Evolutionary conservation across 2,797 vertebrate genomes (phyloP).

Genomic region (Phaenicophaeus curvirostris): DNA sequence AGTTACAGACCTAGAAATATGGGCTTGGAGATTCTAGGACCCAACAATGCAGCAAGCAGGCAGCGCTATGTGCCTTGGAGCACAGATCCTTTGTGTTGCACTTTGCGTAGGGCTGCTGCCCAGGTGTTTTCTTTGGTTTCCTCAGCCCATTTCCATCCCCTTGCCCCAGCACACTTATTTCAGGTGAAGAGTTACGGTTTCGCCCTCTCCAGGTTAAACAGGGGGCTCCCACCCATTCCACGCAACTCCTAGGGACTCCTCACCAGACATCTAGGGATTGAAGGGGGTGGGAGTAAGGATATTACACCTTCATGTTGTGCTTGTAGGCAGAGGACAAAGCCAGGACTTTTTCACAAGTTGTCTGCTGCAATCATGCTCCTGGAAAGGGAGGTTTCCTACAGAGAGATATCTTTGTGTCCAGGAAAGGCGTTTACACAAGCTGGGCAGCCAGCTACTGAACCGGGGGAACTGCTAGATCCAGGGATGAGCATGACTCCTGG

Average conservation of each 20-base stretch:
- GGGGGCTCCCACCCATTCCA: rapidly evolving
- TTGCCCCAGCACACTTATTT: neutral
- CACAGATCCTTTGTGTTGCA: neutral
- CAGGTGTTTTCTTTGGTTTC: neutral
- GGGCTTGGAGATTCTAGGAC: neutral
- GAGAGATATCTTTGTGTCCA: neutral
- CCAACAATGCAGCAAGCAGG: neutral
- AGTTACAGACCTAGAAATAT: neutral
- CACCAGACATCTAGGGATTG: neutral
- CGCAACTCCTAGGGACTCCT: neutral
- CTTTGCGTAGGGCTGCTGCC: neutral
- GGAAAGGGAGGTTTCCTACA: neutral
- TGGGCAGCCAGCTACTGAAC: neutral
- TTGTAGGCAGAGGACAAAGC: neutral
- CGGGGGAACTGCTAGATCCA: neutral
- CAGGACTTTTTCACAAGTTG: neutral
- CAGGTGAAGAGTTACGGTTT: neutral
- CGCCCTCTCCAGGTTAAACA: neutral
- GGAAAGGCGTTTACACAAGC: neutral
- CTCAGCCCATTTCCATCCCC: neutral
- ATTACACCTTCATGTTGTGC: neutral
- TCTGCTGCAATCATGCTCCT: neutral
- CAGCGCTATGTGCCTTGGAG: neutral
- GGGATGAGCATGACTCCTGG: neutral
- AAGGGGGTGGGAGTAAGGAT: neutral